Conservation (phyloP, 2,888 invertebrate genomes). For the Heteropelma amictum region DNA sequence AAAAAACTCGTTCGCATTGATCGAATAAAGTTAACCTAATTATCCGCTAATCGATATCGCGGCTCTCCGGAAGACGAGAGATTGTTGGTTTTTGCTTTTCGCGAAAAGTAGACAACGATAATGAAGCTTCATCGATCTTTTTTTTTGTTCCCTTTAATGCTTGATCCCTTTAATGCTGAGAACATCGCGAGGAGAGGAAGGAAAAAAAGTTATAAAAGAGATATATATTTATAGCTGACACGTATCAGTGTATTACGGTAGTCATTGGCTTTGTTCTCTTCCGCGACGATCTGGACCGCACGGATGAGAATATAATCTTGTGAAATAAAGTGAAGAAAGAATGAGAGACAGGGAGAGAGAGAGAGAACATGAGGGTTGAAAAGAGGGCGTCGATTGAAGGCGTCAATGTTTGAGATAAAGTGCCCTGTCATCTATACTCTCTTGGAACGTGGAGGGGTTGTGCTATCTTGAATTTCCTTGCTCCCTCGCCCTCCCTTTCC, state of each 20-base stretch:
- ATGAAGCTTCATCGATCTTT: neutral
- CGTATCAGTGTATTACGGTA: constrained; percentile 35
- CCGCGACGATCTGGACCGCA: neutral
- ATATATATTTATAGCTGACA: constrained; percentile 27
- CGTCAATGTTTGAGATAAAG: constrained; percentile 36
- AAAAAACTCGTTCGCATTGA: no score
- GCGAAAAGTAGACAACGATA: no score
- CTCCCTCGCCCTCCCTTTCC: constrained; percentile 13
- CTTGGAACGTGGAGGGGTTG: neutral
- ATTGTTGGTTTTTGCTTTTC: no score
- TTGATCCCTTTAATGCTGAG: neutral
- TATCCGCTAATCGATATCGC: no score
- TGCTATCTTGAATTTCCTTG: constrained; percentile 31
- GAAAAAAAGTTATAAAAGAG: neutral
- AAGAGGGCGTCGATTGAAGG: constrained; percentile 11
- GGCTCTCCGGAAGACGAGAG: no score
- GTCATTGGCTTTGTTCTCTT: constrained; percentile 4
- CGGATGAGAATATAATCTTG: neutral
- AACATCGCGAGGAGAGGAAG: neutral
- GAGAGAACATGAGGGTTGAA: constrained; percentile 9
- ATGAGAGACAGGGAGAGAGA: neutral
- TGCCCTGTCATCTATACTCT: constrained; percentile 38
- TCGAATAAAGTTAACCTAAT: no score
- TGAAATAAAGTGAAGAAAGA: neutral
- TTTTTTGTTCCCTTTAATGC: neutral